Conservation (phyloP, 2,797 vertebrate genomes). For the Amazona ochrocephala region DNA sequence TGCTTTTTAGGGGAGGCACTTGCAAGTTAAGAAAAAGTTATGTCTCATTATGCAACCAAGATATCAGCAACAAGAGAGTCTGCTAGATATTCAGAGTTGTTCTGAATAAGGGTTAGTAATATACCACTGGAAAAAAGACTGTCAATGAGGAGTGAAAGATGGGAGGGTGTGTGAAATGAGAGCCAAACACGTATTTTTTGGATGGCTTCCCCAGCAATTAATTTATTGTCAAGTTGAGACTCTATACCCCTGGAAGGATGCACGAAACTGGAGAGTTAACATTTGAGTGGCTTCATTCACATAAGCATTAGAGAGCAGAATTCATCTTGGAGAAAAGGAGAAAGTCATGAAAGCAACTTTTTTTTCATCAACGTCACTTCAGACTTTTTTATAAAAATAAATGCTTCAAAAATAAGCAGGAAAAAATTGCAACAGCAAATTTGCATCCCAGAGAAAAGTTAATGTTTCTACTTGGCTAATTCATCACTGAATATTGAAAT, state of each 20-base stretch:
- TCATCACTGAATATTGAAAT: conserved; percentile 11
- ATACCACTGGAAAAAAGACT: not conserved
- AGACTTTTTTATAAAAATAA: conserved; percentile 5
- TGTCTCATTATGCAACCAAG: not conserved
- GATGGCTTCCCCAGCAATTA: not conserved
- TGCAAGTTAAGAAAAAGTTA: not conserved
- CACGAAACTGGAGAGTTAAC: not conserved
- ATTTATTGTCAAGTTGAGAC: not conserved
- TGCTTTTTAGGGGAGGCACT: not conserved
- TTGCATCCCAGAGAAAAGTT: conserved; percentile 21
- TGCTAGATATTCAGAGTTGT: not conserved
- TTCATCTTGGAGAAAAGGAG: not conserved
- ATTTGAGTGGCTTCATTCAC: not conserved
- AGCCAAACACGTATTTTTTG: not conserved
- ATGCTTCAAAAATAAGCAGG: conserved; percentile 9
- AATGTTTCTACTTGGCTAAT: conserved; percentile 2
- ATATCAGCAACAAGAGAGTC: fast-evolving
- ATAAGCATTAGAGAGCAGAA: not conserved
- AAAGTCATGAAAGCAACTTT: not conserved
- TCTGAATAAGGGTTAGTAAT: not conserved
- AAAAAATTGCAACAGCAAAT: conserved; percentile 39
- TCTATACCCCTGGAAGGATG: not conserved
- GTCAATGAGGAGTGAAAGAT: not conserved
- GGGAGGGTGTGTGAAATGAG: not conserved
- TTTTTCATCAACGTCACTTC: not conserved